These are phyloP conservation scores for Vesta saturnalis DNA, from an alignment of 2,888 invertebrate species.

Conservation along the genomic window DNA sequence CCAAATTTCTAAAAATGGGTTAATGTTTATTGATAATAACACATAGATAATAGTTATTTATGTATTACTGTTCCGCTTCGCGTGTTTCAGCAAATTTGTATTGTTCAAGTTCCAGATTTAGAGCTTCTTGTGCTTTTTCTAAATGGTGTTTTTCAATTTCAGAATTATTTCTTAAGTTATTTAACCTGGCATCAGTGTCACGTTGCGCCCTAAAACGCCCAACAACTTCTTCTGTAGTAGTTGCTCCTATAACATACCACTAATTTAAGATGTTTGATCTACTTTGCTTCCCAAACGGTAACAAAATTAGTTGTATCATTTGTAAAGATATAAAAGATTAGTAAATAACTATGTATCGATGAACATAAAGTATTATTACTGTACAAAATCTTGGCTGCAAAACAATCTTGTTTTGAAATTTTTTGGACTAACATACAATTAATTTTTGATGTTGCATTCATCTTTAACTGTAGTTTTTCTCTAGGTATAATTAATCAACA, in stretches of 20 bases:
- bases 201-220: constrained; percentile 78
- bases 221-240: constrained; percentile 78
- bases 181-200: constrained; percentile 76
- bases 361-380: too few relatives aligned
- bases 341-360: too few relatives aligned
- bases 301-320: too few relatives aligned
- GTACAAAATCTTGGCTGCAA: too few relatives aligned
- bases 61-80: constrained; percentile 81
- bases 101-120: constrained; percentile 76
- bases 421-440: too few relatives aligned
- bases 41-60: neutral
- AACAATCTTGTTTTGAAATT: too few relatives aligned
- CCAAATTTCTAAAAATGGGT: constrained; percentile 69
- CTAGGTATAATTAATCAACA: too few relatives aligned
- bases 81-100: constrained; percentile 83
- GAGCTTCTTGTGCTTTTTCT: constrained; percentile 72
- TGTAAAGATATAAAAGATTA: too few relatives aligned
- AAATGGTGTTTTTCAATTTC: constrained; percentile 79
- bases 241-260: constrained; percentile 67
- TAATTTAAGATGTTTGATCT: too few relatives aligned
- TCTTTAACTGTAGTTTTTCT: too few relatives aligned
- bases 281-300: too few relatives aligned
- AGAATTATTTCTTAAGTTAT: constrained; percentile 74
- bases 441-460: too few relatives aligned
- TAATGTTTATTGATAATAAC: neutral